phyloP scores from a whole-genome alignment of 2,888 invertebrate species.

The Stenotaenia linearis region DNA sequence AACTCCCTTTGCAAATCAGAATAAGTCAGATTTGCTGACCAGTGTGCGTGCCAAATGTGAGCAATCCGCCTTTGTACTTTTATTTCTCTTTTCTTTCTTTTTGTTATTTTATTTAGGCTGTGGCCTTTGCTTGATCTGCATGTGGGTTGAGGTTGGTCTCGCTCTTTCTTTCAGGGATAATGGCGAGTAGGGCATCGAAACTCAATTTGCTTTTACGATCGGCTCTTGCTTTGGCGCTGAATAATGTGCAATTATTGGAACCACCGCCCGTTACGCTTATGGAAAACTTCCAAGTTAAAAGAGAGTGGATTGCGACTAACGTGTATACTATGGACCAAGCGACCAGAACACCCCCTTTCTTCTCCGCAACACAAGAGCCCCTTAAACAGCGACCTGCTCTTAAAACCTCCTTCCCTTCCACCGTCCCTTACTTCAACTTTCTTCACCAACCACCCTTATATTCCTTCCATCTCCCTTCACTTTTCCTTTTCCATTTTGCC shows the following conservation, averaged over 20 bases:
- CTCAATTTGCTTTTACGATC: conserved; percentile 31
- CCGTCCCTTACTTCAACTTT: background rate
- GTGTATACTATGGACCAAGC: conserved; percentile 15
- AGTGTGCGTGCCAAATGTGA: background rate
- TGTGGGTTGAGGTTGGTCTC: conserved; percentile 16
- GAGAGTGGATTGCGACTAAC: conserved; percentile 21
- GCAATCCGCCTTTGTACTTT: background rate
- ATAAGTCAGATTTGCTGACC: background rate
- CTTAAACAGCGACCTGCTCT: conserved; percentile 19
- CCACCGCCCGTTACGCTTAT: conserved; percentile 27
- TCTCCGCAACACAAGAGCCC: conserved; percentile 12
- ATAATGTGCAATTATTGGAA: conserved; percentile 30
- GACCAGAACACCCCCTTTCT: conserved; percentile 15
- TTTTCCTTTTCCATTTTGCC: background rate
- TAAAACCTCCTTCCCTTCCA: conserved; percentile 3
- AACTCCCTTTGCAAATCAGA: background rate
- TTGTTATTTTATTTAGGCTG: background rate
- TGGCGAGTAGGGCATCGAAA: conserved; percentile 27
- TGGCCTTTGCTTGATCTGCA: conserved; percentile 21
- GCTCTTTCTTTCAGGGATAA: conserved; percentile 17
- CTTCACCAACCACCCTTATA: background rate
- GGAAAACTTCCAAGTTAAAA: conserved; percentile 32
- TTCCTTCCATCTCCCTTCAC: background rate
- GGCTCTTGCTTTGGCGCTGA: conserved; percentile 3
- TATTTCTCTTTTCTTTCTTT: background rate